A percentile compares a stretch with the other conserved stretches of the same genome.
Evolutionary conservation across 2,888 invertebrate genomes (phyloP).

Genomic region (Tromatobia lineatoria): DNA sequence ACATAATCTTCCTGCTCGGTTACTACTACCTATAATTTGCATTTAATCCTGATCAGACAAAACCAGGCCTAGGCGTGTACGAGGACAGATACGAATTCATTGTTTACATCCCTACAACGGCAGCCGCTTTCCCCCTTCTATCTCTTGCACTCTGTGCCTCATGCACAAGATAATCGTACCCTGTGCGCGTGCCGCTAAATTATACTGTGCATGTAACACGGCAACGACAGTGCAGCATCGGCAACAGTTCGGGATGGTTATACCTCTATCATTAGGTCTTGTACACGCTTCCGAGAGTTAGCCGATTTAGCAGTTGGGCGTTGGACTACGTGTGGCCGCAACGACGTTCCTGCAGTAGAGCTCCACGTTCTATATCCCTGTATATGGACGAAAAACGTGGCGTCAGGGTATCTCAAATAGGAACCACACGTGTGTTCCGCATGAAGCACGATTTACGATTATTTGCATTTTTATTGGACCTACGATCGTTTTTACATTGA

Average conservation of each 20-base stretch:
- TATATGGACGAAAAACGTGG: constrained; percentile 6
- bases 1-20: constrained; percentile 3
- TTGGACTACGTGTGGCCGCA: constrained; percentile 43
- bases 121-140: constrained; percentile 20
- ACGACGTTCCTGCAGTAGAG: constrained; percentile 36
- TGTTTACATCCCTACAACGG: constrained; percentile 75
- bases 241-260: constrained; percentile 74
- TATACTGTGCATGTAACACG: constrained; percentile 76
- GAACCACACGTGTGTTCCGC: constrained; percentile 53
- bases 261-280: constrained; percentile 43
- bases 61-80: constrained; percentile 73
- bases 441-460: constrained; percentile 73
- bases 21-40: constrained; percentile 72
- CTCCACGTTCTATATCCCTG: background rate
- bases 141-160: constrained; percentile 71
- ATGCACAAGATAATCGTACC: constrained; percentile 79
- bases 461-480: constrained; percentile 77
- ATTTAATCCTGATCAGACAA: constrained; percentile 77
- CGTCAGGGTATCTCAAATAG: background rate
- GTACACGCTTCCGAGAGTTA: constrained; percentile 15
- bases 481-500: constrained; percentile 30
- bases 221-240: constrained; percentile 75
- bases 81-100: constrained; percentile 78
- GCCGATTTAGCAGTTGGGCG: background rate
- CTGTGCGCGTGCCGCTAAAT: constrained; percentile 75